A percentile compares a stretch with the other conserved stretches of the same genome.
Evolutionary conservation across 1,140 invertebrate genomes (phyloP).

Genomic region (Apis mellifera): DNA sequence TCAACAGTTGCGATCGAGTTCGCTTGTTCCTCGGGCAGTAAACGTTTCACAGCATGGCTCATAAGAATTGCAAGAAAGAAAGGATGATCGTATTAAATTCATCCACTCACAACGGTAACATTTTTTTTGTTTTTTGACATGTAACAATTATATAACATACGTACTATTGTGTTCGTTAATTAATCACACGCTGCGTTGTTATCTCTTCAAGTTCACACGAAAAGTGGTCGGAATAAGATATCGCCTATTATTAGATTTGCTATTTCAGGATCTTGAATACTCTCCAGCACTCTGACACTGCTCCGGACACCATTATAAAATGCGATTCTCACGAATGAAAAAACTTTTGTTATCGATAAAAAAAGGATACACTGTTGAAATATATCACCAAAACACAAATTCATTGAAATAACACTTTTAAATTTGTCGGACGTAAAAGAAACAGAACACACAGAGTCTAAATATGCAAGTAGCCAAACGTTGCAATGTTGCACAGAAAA

Average conservation of each 20-base stretch:
- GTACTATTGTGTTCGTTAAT: slow-evolving; percentile 50
- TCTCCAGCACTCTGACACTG: slow-evolving; percentile 52
- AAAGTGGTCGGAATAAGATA: slow-evolving; percentile 65
- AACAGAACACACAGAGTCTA: slow-evolving; percentile 16
- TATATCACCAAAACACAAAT: slow-evolving; percentile 32
- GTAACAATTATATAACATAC: slow-evolving; percentile 57
- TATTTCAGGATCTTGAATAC: slow-evolving; percentile 65
- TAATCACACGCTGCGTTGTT: slow-evolving; percentile 49
- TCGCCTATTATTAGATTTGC: slow-evolving; percentile 67
- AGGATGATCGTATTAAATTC: not conserved
- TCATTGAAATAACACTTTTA: slow-evolving; percentile 18
- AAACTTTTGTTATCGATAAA: slow-evolving; percentile 11
- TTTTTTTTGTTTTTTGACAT: not conserved
- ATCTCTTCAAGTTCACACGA: slow-evolving; percentile 72
- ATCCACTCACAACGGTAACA: not conserved
- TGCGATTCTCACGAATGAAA: slow-evolving; percentile 8
- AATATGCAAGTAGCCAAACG: slow-evolving; percentile 27
- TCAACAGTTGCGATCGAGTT: slow-evolving; percentile 25
- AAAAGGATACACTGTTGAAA: slow-evolving; percentile 12
- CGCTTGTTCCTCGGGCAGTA: not conserved
- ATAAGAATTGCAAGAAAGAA: not conserved
- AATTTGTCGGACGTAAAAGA: not conserved
- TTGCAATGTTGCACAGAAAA: slow-evolving; percentile 39
- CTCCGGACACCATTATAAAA: slow-evolving; percentile 60
- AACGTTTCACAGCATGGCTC: not conserved